These are phyloP conservation scores for Leptodactylus fallax DNA, from an alignment of 2,797 vertebrate species.

Conservation along the genomic window DNA sequence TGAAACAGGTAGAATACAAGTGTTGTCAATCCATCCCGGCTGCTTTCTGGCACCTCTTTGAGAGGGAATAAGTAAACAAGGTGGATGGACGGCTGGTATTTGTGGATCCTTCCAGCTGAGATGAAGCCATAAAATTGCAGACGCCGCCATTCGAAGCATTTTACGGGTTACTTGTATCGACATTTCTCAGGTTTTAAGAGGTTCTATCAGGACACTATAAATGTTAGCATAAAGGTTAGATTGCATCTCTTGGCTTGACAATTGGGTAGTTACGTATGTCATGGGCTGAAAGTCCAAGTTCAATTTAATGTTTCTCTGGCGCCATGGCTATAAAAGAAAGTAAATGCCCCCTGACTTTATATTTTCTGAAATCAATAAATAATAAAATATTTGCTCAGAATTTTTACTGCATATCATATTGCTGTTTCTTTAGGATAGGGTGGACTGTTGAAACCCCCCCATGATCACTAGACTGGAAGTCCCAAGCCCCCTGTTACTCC, in stretches of 20 bases:
- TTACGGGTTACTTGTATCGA: background rate
- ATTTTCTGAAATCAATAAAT: background rate
- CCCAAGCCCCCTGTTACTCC: no score
- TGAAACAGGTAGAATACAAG: constrained; percentile 63
- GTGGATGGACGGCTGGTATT: constrained; percentile 15
- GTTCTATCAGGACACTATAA: constrained; percentile 1
- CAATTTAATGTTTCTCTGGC: background rate
- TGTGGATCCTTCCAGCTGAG: background rate
- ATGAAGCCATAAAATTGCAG: constrained; percentile 29
- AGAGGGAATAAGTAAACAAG: constrained; percentile 9
- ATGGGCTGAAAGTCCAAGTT: background rate
- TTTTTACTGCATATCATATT: no score
- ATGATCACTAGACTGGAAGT: background rate
- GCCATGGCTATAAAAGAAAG: background rate
- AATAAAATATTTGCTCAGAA: background rate
- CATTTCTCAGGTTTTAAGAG: constrained; percentile 9
- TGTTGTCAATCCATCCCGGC: constrained; percentile 70
- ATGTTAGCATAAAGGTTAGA: constrained; percentile 16
- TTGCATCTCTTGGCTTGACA: background rate
- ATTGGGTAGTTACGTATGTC: background rate
- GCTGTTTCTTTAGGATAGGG: no score
- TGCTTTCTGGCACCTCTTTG: constrained; percentile 48
- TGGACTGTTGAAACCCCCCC: no score
- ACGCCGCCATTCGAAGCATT: constrained; percentile 10
- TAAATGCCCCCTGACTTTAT: background rate